Evolutionary conservation across 2,797 vertebrate genomes (phyloP), one percentile per base, ranked within the genome.

Genomic region (Phataginus tricuspis): DNA sequence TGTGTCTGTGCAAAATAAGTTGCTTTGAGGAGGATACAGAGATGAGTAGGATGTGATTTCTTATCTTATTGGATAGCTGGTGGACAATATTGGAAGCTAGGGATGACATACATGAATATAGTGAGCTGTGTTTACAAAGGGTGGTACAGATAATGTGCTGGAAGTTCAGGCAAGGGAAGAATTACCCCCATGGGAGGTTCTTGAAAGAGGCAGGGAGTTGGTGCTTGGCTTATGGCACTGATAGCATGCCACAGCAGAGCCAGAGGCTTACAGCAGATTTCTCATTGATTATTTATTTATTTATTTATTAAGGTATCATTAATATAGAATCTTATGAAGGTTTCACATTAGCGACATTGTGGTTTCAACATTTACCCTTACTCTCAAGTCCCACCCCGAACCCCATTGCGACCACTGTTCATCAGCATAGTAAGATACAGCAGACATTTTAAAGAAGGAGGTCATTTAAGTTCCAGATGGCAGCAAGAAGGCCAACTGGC

Each of bases 11-110:
- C 25, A 83, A 66, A 88, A 31, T 61, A 34, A 2, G 13, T 53
- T 90, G 64, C n/a, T 94, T 79, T 68, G 61, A 74, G 78, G n/a
- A 84, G 29, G 13, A 53, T 34, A 14, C 23, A n/a, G 51, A 72
- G n/a, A 34, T 59, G 51, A 91, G 72, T 29, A 7, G 69, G 51
- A 25, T 45, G 0, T 53, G 37, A 13, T 59, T 82, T 82, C 39
- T 91, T 21, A 29, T 51, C 25, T 59, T 72, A 19, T 53, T 82
- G 83, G 13, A 8, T 75, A 59, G 64, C 25, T 72, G 42, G 63
- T 8, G 10, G 49, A 64, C 14, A 37, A 18, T 34, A 31, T 3
- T 9, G n/a, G 64, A 86, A 66, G 72, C 42, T 42, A 31, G 49
- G 37, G 87, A 14, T 51, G 55, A n/a, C 49, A 4, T 2, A 1